Conservation (phyloP, 2,797 vertebrate genomes). For the Arctocebus calabarensis region DNA sequence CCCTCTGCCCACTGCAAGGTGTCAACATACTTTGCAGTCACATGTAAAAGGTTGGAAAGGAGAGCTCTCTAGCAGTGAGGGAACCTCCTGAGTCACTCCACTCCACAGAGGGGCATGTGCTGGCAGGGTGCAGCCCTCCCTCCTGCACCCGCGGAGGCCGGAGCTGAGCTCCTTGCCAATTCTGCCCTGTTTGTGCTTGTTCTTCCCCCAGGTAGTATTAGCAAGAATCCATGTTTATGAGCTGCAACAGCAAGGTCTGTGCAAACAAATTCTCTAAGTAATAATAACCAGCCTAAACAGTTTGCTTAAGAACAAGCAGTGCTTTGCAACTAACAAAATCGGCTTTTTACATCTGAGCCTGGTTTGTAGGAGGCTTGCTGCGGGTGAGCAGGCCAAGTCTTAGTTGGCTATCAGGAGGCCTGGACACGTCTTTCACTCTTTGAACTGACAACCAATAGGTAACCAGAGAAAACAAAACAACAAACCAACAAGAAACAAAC, state of each 20-base stretch:
- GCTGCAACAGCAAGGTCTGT: neutral
- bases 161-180: no score
- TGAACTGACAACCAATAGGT: neutral
- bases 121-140: rapidly evolving
- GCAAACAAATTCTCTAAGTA: neutral
- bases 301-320: neutral
- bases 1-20: rapidly evolving
- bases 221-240: neutral
- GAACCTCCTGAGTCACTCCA: no score
- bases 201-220: neutral
- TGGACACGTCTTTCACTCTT: neutral
- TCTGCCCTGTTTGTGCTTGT: no score
- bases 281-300: neutral
- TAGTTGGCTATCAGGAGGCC: neutral
- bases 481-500: neutral
- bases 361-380: no score
- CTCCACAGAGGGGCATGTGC: rapidly evolving
- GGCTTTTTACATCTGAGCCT: rapidly evolving
- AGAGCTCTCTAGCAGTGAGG: no score
- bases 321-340: neutral
- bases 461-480: neutral
- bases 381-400: no score
- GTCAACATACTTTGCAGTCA: neutral
- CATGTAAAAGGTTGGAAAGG: neutral
- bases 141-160: rapidly evolving